These are phyloP conservation scores for Salvelinus fontinalis DNA, from an alignment of 2,113 vertebrate species.

Conservation along the genomic window DNA sequence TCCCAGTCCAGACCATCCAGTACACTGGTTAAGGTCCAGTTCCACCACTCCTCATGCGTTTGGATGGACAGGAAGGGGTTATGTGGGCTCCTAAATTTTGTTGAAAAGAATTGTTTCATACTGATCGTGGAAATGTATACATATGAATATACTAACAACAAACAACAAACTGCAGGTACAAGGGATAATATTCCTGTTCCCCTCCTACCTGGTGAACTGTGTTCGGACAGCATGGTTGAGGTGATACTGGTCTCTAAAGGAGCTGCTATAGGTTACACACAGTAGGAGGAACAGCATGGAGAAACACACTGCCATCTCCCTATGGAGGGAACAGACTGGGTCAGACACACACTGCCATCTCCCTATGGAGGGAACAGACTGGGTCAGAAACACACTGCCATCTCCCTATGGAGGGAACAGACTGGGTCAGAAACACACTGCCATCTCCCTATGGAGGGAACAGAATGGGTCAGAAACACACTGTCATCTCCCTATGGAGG, in stretches of 20 bases:
- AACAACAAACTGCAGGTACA: neutral
- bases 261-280: conserved; percentile 57
- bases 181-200: neutral
- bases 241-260: conserved; percentile 47
- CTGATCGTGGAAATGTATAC: neutral
- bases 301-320: conserved; percentile 42
- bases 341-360: conserved; percentile 23
- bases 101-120: no score
- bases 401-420: no score
- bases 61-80: conserved; percentile 50
- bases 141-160: neutral
- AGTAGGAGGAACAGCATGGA: conserved; percentile 66
- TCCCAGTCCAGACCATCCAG: conserved; percentile 60
- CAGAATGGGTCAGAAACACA: conserved; percentile 24
- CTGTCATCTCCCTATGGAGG: conserved; percentile 50
- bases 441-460: neutral
- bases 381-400: neutral
- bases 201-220: conserved; percentile 70
- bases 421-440: neutral
- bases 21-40: conserved; percentile 64
- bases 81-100: conserved; percentile 42
- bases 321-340: conserved; percentile 37
- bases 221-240: conserved; percentile 69
- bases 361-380: no score
- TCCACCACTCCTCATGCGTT: conserved; percentile 72